phyloP scores from a whole-genome alignment of 2,113 vertebrate species.

The Pomatostomus ruficeps region DNA sequence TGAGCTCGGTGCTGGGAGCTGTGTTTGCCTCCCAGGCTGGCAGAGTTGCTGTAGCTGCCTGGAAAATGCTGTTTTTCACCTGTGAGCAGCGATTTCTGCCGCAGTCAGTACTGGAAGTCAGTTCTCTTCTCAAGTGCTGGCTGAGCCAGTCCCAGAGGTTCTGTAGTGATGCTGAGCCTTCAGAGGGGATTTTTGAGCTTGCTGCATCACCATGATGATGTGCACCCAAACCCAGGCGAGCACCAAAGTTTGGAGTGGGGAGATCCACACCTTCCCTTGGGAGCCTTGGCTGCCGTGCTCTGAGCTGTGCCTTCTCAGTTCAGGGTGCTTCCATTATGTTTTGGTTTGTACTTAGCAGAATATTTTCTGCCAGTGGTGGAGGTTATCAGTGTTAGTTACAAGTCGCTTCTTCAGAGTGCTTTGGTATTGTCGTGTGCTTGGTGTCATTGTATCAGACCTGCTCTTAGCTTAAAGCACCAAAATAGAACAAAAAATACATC shows the following conservation, averaged over 20 bases:
- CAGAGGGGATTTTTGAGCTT: background rate
- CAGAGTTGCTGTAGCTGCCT: background rate
- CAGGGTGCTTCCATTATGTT: background rate
- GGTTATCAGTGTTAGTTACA: background rate
- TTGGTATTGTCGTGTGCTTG: rapidly evolving
- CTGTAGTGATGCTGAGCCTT: background rate
- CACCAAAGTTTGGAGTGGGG: background rate
- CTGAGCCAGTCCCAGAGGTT: background rate
- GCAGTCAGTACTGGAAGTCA: rapidly evolving
- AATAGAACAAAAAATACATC: background rate
- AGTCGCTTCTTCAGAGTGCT: background rate
- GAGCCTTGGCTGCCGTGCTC: background rate
- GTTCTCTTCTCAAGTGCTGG: background rate
- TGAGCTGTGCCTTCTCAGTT: background rate
- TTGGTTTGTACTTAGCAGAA: background rate
- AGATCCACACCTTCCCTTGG: background rate
- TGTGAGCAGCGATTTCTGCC: background rate
- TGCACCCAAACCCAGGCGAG: rapidly evolving
- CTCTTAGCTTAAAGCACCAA: background rate
- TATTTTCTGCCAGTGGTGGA: background rate
- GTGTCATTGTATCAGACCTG: background rate
- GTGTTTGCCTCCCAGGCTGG: background rate
- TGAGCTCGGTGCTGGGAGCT: background rate
- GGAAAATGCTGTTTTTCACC: background rate
- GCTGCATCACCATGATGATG: rapidly evolving